phyloP scores from a whole-genome alignment of 2,113 vertebrate species.

The Hippocampus guttulatus region DNA sequence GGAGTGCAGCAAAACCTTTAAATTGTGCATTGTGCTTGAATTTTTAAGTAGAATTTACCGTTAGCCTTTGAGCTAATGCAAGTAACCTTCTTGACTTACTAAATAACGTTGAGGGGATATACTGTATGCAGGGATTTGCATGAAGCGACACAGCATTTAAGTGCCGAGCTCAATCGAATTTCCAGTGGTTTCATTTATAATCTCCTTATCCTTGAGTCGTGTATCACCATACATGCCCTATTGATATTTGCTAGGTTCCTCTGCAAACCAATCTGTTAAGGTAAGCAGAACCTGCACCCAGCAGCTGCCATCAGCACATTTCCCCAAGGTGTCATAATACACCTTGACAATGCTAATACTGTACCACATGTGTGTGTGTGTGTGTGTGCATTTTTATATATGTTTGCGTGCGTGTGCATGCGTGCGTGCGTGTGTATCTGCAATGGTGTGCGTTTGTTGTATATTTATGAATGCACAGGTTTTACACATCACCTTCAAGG shows the following conservation, averaged over 20 bases:
- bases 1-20: too few species aligned
- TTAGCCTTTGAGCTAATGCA: slow-evolving; percentile 26
- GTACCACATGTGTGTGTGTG: slow-evolving; percentile 6
- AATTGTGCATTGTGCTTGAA: too few species aligned
- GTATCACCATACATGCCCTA: slow-evolving; percentile 52
- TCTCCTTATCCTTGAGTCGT: slow-evolving; percentile 60
- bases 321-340: slow-evolving; percentile 45
- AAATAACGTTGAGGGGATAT: slow-evolving; percentile 49
- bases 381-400: slow-evolving; percentile 7
- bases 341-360: slow-evolving; percentile 25
- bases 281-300: slow-evolving; percentile 41
- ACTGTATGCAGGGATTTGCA: slow-evolving; percentile 54
- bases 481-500: slow-evolving; percentile 25
- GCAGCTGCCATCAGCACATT: slow-evolving; percentile 56
- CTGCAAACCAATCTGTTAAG: slow-evolving; percentile 51
- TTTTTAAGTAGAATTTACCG: too few species aligned
- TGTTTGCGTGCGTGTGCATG: slow-evolving; percentile 9
- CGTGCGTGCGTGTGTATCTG: slow-evolving; percentile 7
- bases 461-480: slow-evolving; percentile 16
- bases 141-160: slow-evolving; percentile 57
- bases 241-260: slow-evolving; percentile 60
- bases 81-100: slow-evolving; percentile 41
- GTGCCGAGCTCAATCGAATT: slow-evolving; percentile 50
- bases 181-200: slow-evolving; percentile 61
- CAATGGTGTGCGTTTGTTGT: background rate